phyloP scores from a whole-genome alignment of 1,140 invertebrate genomes.

The Formica exsecta region DNA sequence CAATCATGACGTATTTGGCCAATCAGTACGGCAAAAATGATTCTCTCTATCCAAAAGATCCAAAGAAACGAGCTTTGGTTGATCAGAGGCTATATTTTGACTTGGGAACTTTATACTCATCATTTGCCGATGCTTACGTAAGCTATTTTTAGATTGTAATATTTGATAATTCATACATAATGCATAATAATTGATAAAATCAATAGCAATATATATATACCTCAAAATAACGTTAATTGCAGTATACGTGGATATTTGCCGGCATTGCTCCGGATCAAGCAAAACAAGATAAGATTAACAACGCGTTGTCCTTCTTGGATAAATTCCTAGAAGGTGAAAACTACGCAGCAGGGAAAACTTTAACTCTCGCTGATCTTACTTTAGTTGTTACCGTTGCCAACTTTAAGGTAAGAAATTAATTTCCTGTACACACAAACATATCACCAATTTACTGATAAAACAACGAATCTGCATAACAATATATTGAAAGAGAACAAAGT shows the following conservation, averaged over 20 bases:
- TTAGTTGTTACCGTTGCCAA: conserved; percentile 89
- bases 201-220: not conserved
- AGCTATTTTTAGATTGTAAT: conserved; percentile 75
- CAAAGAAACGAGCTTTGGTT: conserved; percentile 90
- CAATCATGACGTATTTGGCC: conserved; percentile 91
- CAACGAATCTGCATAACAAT: too few relatives aligned
- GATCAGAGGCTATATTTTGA: conserved; percentile 93
- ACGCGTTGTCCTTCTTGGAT: conserved; percentile 89
- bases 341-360: conserved; percentile 89
- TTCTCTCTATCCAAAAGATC: conserved; percentile 90
- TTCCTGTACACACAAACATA: too few relatives aligned
- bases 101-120: conserved; percentile 89
- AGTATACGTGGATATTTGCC: conserved; percentile 91
- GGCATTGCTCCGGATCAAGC: conserved; percentile 89
- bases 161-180: not conserved
- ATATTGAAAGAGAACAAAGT: too few relatives aligned
- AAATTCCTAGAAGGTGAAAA: conserved; percentile 89
- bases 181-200: not conserved
- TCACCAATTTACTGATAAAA: not conserved
- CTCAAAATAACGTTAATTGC: conserved; percentile 69
- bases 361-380: conserved; percentile 92
- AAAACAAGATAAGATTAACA: conserved; percentile 89
- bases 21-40: conserved; percentile 91
- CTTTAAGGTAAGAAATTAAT: conserved; percentile 86
- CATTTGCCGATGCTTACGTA: conserved; percentile 89